Percentiles rank a stretch among this genome's conserved stretches.
These are phyloP conservation scores for Paramormyrops kingsleyae DNA, from an alignment of 2,113 vertebrate species.

Conservation along the genomic window DNA sequence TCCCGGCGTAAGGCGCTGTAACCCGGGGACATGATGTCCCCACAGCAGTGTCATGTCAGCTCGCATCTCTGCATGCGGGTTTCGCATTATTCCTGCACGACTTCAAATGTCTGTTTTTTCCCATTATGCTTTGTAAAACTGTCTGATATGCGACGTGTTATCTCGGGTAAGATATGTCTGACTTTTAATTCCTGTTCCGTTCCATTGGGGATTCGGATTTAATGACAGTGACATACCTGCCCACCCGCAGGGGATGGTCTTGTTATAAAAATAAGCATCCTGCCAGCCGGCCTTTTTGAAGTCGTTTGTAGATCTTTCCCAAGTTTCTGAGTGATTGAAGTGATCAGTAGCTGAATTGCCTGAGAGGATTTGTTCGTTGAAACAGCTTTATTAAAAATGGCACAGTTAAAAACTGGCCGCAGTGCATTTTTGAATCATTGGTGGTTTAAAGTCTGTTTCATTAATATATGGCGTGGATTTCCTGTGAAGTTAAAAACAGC, in stretches of 20 bases:
- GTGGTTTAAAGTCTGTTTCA: background rate
- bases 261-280: background rate
- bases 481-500: background rate
- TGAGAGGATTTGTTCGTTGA: background rate
- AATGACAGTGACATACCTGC: background rate
- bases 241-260: background rate
- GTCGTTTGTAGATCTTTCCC: background rate
- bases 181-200: background rate
- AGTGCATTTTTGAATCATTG: background rate
- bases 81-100: conserved; percentile 9
- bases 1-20: background rate
- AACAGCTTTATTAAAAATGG: background rate
- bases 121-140: conserved; percentile 15
- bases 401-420: background rate
- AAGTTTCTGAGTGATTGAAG: background rate
- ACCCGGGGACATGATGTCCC: background rate
- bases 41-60: background rate
- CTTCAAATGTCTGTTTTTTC: background rate
- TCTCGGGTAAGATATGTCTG: background rate
- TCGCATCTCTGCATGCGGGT: background rate
- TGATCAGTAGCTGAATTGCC: background rate
- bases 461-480: background rate
- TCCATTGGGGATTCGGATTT: background rate
- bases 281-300: background rate
- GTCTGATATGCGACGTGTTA: background rate